Evolutionary conservation across 2,113 vertebrate genomes (phyloP).

Genomic region (Orientallactaga bullata): DNA sequence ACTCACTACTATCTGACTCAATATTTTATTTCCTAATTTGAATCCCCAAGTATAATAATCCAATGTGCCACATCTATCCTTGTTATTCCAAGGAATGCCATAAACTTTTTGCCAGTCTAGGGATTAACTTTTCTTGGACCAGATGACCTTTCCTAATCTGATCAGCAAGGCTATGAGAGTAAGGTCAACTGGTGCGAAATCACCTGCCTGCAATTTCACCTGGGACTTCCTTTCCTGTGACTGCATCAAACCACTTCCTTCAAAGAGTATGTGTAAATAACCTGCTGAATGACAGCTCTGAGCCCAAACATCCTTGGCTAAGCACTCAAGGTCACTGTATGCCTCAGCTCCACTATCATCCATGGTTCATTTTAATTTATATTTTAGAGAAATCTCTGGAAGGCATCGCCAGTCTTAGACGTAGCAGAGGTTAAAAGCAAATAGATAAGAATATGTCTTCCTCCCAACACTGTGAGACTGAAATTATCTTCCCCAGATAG

Average conservation of each 20-base stretch:
- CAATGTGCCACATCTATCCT: background rate
- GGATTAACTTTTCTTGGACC: background rate
- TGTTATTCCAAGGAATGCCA: background rate
- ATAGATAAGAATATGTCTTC: constrained; percentile 19
- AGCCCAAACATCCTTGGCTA: background rate
- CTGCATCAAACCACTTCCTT: background rate
- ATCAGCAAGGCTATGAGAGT: background rate
- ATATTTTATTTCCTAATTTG: constrained; percentile 27
- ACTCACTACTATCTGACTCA: background rate
- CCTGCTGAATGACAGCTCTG: background rate
- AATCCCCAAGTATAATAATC: background rate
- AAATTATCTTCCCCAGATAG: constrained; percentile 52
- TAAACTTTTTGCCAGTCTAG: background rate
- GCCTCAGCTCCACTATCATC: constrained; percentile 25
- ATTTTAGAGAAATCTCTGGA: constrained; percentile 51
- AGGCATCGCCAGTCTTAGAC: constrained; percentile 19
- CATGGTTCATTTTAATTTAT: constrained; percentile 48
- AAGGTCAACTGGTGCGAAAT: background rate
- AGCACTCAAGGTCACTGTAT: constrained; percentile 29
- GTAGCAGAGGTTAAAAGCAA: constrained; percentile 61
- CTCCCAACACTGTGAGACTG: background rate
- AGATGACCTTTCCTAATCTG: background rate
- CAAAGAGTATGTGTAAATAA: background rate
- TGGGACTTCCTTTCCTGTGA: background rate
- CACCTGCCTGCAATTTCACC: background rate